A percentile compares a stretch with the other conserved stretches of the same genome.
Evolutionary conservation across 1,140 invertebrate species (phyloP).

Genomic region (Asobara japonica): DNA sequence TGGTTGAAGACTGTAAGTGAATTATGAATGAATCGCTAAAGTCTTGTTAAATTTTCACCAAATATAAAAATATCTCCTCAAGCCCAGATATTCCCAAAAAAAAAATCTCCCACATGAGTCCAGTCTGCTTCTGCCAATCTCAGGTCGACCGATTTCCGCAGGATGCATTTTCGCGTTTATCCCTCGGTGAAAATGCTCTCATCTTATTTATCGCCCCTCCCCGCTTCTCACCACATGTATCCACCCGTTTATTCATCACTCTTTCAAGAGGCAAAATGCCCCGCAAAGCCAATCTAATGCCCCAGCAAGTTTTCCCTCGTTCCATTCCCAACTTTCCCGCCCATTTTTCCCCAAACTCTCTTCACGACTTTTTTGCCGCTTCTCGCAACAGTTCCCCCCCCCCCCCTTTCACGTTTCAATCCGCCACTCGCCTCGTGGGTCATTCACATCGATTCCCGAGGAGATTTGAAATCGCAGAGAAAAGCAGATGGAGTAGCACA

Average conservation of each 20-base stretch:
- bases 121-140: no score
- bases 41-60: no score
- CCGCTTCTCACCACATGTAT: neutral
- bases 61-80: no score
- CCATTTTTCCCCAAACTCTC: neutral
- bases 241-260: conserved; percentile 10
- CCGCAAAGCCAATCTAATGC: conserved; percentile 28
- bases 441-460: conserved; percentile 22
- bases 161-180: no score
- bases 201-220: neutral
- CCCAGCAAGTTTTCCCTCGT: conserved; percentile 3
- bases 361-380: neutral
- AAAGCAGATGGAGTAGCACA: conserved; percentile 8
- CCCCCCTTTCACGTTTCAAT: conserved; percentile 19
- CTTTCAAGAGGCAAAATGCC: conserved; percentile 18
- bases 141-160: no score
- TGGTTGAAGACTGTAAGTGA: no score
- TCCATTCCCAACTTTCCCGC: neutral
- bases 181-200: neutral
- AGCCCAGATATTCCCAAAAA: no score
- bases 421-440: neutral
- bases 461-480: conserved; percentile 28
- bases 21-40: no score
- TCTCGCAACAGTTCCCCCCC: neutral
- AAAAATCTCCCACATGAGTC: no score